These are phyloP conservation scores for Saiga tatarica DNA, from an alignment of 2,113 vertebrate genomes.

Conservation along the genomic window DNA sequence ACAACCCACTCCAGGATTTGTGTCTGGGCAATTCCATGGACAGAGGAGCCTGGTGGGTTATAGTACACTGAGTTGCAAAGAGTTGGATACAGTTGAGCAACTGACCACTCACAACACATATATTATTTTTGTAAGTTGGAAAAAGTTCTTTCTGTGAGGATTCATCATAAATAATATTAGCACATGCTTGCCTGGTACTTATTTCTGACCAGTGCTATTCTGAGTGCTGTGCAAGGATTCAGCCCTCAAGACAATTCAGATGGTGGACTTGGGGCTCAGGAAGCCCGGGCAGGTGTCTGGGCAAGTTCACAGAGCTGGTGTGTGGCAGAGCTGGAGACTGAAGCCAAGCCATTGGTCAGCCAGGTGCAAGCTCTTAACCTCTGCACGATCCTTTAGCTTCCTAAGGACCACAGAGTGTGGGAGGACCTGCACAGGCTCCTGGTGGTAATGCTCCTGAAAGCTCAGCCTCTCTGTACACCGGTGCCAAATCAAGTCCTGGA, in stretches of 20 bases:
- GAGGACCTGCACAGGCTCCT: accelerated
- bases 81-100: neutral
- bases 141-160: neutral
- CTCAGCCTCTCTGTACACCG: neutral
- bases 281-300: neutral
- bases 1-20: neutral
- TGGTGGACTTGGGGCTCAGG: accelerated
- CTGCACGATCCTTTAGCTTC: accelerated
- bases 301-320: neutral
- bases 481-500: neutral
- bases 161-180: neutral
- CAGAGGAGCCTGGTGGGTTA: neutral
- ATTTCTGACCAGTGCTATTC: neutral
- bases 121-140: neutral
- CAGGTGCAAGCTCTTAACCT: neutral
- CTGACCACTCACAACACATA: neutral
- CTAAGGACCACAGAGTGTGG: neutral
- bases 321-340: neutral
- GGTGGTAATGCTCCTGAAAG: neutral
- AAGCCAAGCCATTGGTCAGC: neutral
- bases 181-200: neutral
- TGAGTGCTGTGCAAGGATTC: neutral
- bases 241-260: neutral
- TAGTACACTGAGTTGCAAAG: neutral
- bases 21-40: neutral